Percentiles rank a stretch among this genome's conserved stretches.
These are phyloP conservation scores for Cyprinodon brontotheroides DNA, from an alignment of 2,113 vertebrate genomes.

Conservation along the genomic window DNA sequence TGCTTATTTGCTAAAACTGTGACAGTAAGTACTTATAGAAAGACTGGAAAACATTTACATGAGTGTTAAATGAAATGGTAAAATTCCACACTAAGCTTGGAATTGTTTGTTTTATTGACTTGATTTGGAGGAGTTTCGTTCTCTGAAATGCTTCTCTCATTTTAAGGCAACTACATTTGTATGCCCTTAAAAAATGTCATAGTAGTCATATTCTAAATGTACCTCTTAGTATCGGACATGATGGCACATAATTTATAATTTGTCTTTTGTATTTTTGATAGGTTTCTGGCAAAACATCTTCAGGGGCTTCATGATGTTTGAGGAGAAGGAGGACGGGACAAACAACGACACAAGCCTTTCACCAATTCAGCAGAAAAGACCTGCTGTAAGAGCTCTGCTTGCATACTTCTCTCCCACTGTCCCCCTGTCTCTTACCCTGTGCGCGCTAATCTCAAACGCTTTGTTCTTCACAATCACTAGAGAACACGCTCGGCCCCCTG, in stretches of 20 bases:
- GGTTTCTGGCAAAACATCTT: slow-evolving; percentile 30
- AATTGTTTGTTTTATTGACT: too few species aligned
- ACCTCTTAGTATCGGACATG: slow-evolving; percentile 10
- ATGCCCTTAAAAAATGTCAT: not conserved
- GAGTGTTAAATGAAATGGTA: too few species aligned
- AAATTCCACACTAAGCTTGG: too few species aligned
- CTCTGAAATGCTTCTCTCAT: too few species aligned
- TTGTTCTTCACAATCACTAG: slow-evolving; percentile 48
- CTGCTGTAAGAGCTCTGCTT: slow-evolving; percentile 59
- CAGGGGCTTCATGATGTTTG: slow-evolving; percentile 55
- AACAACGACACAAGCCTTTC: slow-evolving; percentile 42
- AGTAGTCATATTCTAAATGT: slow-evolving; percentile 4
- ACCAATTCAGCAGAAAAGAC: slow-evolving; percentile 49
- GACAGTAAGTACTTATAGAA: too few species aligned
- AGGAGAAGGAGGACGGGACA: slow-evolving; percentile 41
- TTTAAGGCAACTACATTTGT: not conserved
- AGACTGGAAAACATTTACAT: too few species aligned
- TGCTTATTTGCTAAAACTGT: too few species aligned
- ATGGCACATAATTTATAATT: not conserved
- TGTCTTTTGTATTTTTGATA: slow-evolving; percentile 23
- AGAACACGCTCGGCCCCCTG: slow-evolving; percentile 35
- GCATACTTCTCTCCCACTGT: slow-evolving; percentile 38
- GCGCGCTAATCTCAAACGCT: slow-evolving; percentile 43
- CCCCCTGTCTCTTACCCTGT: slow-evolving; percentile 29
- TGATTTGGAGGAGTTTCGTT: too few species aligned